phyloP scores from a whole-genome alignment of 2,888 invertebrate species.

The Priocnemis perturbator region DNA sequence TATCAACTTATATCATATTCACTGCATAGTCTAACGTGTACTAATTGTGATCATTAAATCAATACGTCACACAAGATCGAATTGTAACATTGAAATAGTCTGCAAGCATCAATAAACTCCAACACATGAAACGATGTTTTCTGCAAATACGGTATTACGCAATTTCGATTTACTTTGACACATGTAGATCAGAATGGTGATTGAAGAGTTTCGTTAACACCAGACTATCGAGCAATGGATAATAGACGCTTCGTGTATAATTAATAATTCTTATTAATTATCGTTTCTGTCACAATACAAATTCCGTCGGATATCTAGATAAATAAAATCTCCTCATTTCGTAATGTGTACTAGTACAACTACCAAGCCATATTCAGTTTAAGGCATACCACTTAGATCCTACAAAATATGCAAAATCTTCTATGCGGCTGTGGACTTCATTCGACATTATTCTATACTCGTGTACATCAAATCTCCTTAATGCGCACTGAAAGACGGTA shows the following conservation, averaged over 20 bases:
- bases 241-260: background rate
- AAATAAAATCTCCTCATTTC: constrained; percentile 37
- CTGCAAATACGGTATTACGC: background rate
- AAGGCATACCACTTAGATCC: constrained; percentile 15
- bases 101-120: background rate
- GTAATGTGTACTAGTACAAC: constrained; percentile 37
- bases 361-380: constrained; percentile 31
- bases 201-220: background rate
- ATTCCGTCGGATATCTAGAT: background rate
- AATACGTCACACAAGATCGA: constrained; percentile 4
- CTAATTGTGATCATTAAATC: no score
- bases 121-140: background rate
- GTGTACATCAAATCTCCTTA: constrained; percentile 50
- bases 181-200: background rate
- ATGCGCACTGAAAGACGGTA: constrained; percentile 50
- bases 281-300: background rate
- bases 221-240: background rate
- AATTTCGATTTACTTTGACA: constrained; percentile 2
- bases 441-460: constrained; percentile 47
- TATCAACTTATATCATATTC: no score
- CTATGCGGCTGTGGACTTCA: constrained; percentile 29
- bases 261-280: background rate
- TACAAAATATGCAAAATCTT: constrained; percentile 35
- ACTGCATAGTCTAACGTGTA: no score
- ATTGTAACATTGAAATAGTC: constrained; percentile 2